These are phyloP conservation scores for Hydrotaea cyrtoneurina DNA, from an alignment of 2,888 invertebrate genomes.

Conservation along the genomic window DNA sequence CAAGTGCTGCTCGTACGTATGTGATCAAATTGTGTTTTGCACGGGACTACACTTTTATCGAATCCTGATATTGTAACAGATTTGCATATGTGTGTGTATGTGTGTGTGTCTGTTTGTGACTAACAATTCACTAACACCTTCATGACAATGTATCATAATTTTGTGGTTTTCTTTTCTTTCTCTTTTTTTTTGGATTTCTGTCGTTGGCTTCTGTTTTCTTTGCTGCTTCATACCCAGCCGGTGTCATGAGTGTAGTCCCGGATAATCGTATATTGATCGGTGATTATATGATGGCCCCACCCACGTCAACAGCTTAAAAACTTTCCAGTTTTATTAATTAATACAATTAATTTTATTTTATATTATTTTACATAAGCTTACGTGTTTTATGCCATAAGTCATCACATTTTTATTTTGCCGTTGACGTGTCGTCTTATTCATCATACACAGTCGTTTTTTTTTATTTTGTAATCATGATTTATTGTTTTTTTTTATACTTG, in stretches of 20 bases:
- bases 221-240: constrained; percentile 69
- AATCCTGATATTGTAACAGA: neutral
- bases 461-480: neutral
- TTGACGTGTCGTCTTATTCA: constrained; percentile 1
- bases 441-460: constrained; percentile 8
- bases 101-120: constrained; percentile 10
- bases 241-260: constrained; percentile 84
- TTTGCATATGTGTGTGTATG: neutral
- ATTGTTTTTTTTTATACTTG: neutral
- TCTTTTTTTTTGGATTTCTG: constrained; percentile 62
- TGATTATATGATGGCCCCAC: constrained; percentile 84
- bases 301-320: constrained; percentile 68
- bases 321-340: constrained; percentile 61
- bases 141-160: constrained; percentile 39
- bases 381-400: constrained; percentile 49
- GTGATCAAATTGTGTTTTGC: constrained; percentile 43
- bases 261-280: constrained; percentile 85
- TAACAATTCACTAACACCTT: constrained; percentile 18
- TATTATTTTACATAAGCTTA: constrained; percentile 52
- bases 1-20: too few species aligned
- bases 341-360: constrained; percentile 28
- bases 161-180: constrained; percentile 64
- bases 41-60: constrained; percentile 64
- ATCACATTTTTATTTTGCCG: constrained; percentile 12
- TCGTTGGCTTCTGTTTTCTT: constrained; percentile 61